Base-by-base conservation (phyloP, 2,888 invertebrate genomes). In the Chromoteleia sp. region DNA sequence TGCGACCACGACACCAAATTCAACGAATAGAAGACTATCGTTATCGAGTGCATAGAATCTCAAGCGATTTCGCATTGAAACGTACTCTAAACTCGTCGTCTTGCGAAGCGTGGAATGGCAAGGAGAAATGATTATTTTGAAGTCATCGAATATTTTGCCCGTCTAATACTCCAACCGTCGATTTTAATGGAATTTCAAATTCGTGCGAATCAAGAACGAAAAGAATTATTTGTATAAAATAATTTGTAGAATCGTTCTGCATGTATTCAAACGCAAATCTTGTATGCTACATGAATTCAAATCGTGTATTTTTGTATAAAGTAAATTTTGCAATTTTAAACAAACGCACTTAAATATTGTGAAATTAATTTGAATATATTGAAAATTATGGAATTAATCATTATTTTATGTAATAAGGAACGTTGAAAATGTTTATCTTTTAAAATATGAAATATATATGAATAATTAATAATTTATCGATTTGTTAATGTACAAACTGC, bases 1-100 rank as follows among this genome's bases (percentile, higher is more conserved):
- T 21, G 21, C 19, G 21, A 48, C 10, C n/a, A 19, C 50, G 41
- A 71, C 56, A 41, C 4, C 19, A 29, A 52, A 61, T 19, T 30
- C 5, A 43, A 25, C 10, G 19, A 58, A 70, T 29, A 36, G 30
- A 25, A 45, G 39, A 54, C 25, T 61, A 56, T 19, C 12, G n/a
- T 61, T 25, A 54, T 58, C 36, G 75, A 67, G 29, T 52, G 43
- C 36, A 54, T 19, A 45, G 45, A 56, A 70, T 77, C 61, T 68
- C 68, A 50, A 59, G 25, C 25, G 36, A 77, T 36, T 58, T 61
- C 19, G 52, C 19, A 65, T 41, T 41, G 41, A 52, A 65, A 52
- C 67, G 65, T 58, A 67, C 58, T 73, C 19, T 63, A 68, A 61
- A 39, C 14, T 67, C 12, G 45, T 59, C 39, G 56, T 68, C 14